Conservation (phyloP, 2,113 vertebrate genomes). For the Sterna hirundo region DNA sequence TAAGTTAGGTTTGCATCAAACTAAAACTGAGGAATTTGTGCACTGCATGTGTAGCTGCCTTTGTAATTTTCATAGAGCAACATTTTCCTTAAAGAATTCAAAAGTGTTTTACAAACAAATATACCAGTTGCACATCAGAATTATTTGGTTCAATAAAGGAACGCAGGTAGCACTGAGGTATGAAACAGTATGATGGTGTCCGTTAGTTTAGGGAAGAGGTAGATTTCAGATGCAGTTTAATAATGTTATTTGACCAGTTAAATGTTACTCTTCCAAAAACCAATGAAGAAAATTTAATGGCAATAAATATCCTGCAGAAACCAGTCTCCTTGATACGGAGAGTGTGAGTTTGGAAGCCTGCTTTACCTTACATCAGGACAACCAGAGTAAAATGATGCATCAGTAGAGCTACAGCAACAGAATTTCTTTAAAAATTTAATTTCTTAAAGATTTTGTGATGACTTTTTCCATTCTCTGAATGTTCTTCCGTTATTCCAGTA, state of each 20-base stretch:
- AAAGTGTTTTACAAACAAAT: not conserved
- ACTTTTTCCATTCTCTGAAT: not conserved
- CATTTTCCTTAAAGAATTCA: not conserved
- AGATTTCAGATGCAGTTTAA: not conserved
- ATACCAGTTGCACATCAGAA: not conserved
- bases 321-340: not conserved
- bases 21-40: not conserved
- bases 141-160: not conserved
- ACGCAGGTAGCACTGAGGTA: not conserved
- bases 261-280: not conserved
- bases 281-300: not conserved
- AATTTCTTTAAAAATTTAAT: not conserved
- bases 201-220: not conserved
- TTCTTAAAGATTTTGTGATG: not conserved
- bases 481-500: not conserved
- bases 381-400: not conserved
- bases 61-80: not conserved
- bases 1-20: not conserved
- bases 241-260: not conserved
- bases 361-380: not conserved
- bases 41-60: not conserved
- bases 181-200: not conserved
- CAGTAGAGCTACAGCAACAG: not conserved
- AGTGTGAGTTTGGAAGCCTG: not conserved
- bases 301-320: not conserved